Evolutionary conservation across 2,797 vertebrate species (phyloP).

Genomic region (Numenius phaeopus): DNA sequence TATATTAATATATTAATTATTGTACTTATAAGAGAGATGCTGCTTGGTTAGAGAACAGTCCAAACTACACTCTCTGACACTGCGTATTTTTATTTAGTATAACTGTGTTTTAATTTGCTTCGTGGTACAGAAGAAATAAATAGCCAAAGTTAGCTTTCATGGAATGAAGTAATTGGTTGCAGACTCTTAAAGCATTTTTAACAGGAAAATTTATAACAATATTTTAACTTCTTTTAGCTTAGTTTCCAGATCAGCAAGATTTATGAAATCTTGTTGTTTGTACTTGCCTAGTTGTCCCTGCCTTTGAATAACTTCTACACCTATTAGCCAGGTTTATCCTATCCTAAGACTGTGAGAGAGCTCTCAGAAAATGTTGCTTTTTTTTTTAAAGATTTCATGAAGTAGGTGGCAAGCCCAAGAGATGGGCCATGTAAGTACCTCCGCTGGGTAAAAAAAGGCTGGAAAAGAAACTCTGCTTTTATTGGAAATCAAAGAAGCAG

Average conservation of each 20-base stretch:
- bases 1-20: background rate
- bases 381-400: background rate
- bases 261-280: background rate
- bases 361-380: background rate
- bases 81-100: background rate
- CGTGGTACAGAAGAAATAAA: background rate
- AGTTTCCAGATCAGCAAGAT: background rate
- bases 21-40: background rate
- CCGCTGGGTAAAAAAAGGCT: background rate
- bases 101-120: background rate
- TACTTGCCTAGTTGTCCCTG: background rate
- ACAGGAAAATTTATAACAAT: background rate
- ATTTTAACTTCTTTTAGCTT: background rate
- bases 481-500: background rate
- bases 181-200: background rate
- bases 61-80: background rate
- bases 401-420: background rate
- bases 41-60: background rate
- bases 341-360: background rate
- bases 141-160: background rate
- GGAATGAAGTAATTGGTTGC: background rate
- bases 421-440: background rate
- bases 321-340: background rate
- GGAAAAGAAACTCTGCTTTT: background rate
- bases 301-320: background rate